These are phyloP conservation scores for Spilarctia lutea DNA, from an alignment of 2,888 invertebrate genomes.

Conservation along the genomic window DNA sequence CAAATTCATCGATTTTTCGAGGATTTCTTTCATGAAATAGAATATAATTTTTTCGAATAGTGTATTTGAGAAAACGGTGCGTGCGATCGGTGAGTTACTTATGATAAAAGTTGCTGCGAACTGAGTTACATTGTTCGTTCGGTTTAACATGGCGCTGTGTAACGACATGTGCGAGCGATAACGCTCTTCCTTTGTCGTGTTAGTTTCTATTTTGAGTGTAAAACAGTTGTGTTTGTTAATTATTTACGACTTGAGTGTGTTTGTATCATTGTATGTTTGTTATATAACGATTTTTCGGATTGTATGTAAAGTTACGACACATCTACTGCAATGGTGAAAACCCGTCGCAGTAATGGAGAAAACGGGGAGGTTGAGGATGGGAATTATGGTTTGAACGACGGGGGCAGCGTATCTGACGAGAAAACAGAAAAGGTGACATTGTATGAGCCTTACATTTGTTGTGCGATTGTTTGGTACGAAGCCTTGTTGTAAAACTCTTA, in stretches of 20 bases:
- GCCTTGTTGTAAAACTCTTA: constrained; percentile 64
- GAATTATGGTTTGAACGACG: constrained; percentile 81
- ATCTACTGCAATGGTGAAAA: constrained; percentile 84
- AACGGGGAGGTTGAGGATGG: constrained; percentile 84
- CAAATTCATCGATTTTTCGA: constrained; percentile 53
- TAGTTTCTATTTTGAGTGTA: constrained; percentile 66
- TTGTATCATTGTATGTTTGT: constrained; percentile 63
- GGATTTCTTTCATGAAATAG: constrained; percentile 42
- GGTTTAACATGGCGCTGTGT: constrained; percentile 79
- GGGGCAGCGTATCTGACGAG: constrained; percentile 82
- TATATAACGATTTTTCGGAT: constrained; percentile 70
- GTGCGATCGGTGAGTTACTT: constrained; percentile 72
- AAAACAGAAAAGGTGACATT: constrained; percentile 85
- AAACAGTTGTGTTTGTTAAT: constrained; percentile 56
- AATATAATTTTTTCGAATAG: constrained; percentile 39
- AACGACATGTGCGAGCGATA: constrained; percentile 83
- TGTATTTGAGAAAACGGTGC: constrained; percentile 53
- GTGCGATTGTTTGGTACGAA: constrained; percentile 58
- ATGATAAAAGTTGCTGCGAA: constrained; percentile 56
- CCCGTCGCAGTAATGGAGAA: constrained; percentile 85
- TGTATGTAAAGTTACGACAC: constrained; percentile 72
- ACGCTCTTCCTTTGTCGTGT: constrained; percentile 77
- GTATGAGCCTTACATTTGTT: constrained; percentile 63
- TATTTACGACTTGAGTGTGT: constrained; percentile 63
- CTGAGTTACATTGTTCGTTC: constrained; percentile 64